phyloP scores from a whole-genome alignment of 2,888 invertebrate genomes.

The Miltochrista miniata region DNA sequence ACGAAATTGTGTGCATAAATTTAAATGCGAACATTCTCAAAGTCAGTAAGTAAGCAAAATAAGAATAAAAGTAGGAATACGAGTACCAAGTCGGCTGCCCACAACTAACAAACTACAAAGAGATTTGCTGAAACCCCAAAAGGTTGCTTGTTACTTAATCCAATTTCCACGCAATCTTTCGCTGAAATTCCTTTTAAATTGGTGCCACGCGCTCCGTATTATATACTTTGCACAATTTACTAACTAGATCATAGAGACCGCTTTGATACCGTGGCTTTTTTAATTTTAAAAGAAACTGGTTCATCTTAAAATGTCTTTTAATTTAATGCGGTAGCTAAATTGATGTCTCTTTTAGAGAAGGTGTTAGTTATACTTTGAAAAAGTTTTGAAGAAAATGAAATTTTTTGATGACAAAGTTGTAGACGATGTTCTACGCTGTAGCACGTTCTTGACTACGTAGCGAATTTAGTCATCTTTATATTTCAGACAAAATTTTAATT shows the following conservation, averaged over 20 bases:
- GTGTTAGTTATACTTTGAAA: constrained; percentile 5
- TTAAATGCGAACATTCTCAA: constrained; percentile 6
- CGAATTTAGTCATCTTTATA: not conserved
- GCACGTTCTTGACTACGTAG: not conserved
- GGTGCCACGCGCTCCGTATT: constrained; percentile 33
- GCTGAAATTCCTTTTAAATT: constrained; percentile 43
- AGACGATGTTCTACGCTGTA: not conserved
- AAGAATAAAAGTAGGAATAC: constrained; percentile 23
- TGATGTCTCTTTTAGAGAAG: constrained; percentile 5
- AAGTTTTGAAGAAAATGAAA: constrained; percentile 4
- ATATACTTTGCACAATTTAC: constrained; percentile 33
- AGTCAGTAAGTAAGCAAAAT: constrained; percentile 17
- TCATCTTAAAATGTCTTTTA: constrained; percentile 3
- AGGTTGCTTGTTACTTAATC: constrained; percentile 60
- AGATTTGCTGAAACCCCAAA: constrained; percentile 61
- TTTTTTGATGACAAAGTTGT: not conserved
- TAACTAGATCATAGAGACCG: constrained; percentile 18
- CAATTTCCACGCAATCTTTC: constrained; percentile 49
- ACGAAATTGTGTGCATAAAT: not conserved
- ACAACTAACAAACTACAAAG: constrained; percentile 43
- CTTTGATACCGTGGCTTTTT: constrained; percentile 13
- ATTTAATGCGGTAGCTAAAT: constrained; percentile 4
- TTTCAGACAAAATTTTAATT: not conserved
- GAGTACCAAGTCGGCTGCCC: constrained; percentile 14
- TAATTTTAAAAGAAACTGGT: not conserved